These are phyloP conservation scores for Deroplatys truncata DNA, from an alignment of 2,888 invertebrate genomes.

Conservation along the genomic window DNA sequence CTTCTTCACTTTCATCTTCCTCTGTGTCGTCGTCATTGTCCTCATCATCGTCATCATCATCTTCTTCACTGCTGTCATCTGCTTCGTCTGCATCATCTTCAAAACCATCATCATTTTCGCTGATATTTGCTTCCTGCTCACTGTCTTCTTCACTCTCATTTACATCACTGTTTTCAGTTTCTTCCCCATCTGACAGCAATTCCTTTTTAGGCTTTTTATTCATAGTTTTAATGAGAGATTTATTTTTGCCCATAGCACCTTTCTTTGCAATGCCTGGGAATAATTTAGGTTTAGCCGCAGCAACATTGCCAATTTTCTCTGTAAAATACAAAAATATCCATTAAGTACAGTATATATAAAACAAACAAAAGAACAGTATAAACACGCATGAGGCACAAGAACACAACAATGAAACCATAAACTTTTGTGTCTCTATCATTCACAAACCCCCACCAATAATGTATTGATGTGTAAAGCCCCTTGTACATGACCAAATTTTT, in stretches of 20 bases:
- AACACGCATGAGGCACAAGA: too few relatives aligned
- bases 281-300: conserved; percentile 33
- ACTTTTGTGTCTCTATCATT: too few relatives aligned
- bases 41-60: conserved; percentile 33
- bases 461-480: too few relatives aligned
- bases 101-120: conserved; percentile 36
- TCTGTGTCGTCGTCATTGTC: neutral
- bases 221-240: neutral
- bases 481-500: too few relatives aligned
- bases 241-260: neutral
- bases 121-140: neutral
- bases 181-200: neutral
- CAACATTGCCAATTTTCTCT: conserved; percentile 5
- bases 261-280: conserved; percentile 37
- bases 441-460: too few relatives aligned
- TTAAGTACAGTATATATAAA: too few relatives aligned
- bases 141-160: conserved; percentile 21
- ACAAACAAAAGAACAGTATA: too few relatives aligned
- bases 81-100: conserved; percentile 20
- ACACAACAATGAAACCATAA: too few relatives aligned
- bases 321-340: neutral
- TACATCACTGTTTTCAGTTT: conserved; percentile 29
- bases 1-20: neutral
- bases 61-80: neutral
- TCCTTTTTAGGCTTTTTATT: neutral